Evolutionary conservation across 2,888 invertebrate species (phyloP), one percentile per base, ranked within the genome.

Genomic region (Drosophila stalkeri): DNA sequence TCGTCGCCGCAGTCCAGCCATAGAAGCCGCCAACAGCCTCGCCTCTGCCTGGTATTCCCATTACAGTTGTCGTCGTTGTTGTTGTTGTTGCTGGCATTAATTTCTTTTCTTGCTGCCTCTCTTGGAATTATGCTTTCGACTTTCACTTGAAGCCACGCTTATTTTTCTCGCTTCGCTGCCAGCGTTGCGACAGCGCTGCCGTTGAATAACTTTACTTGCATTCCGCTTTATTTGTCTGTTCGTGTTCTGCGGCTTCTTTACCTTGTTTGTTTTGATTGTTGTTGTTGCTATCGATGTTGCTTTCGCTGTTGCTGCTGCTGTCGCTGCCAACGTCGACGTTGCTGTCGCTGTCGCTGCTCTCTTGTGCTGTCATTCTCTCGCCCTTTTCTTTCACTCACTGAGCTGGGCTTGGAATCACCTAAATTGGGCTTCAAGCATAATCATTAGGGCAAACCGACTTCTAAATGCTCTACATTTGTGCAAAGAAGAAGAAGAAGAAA

Each of bases 61-160:
- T 75, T 59, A 47, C 31, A 27, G 60, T 56, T 51, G 51, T 62
- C 39, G 60, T n/a, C 2, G 55, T 46, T 66, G 39, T 46, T 66
- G 67, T 31, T 46, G 33, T 12, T 64, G 52, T 20, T 64, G 60
- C 61, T 73, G 71, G 63, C 71, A 39, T 72, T 47, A 63, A 56
- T 75, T 57, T 64, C 61, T 63, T 80, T 64, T 61, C 64, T 68
- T 65, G 61, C 51, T 67, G 68, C 54, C 63, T 70, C 63, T 76
- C 39, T 75, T 46, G 52, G 52, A 61, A 71, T 71, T 75, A 69
- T 81, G 69, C 65, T 75, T 70, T 82, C 64, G 66, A 80, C 83
- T 80, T 80, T 80, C 83, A 80, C 80, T 80, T 76, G 61, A 47
- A 66, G 64, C 49, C 3, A 70, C 64, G 67, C 16, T 47, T 77